phyloP scores from a whole-genome alignment of 2,888 invertebrate species.

The Limenitis camilla region DNA sequence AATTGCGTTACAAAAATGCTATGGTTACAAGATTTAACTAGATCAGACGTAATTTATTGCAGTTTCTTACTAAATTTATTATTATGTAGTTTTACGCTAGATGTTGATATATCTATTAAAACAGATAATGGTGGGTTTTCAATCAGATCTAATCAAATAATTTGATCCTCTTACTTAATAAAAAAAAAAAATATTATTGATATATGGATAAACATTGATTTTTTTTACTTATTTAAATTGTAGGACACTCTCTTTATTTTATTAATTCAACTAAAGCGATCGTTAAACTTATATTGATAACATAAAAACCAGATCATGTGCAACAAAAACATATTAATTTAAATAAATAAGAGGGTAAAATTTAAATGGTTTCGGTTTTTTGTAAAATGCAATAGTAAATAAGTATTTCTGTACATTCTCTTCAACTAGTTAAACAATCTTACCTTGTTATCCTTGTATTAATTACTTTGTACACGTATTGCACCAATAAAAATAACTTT shows the following conservation, averaged over 20 bases:
- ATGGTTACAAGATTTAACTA: neutral
- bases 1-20: constrained; percentile 3
- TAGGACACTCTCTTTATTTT: too few relatives aligned
- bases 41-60: constrained; percentile 1
- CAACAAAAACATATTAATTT: too few relatives aligned
- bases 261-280: too few relatives aligned
- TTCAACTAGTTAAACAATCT: neutral
- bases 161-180: too few relatives aligned
- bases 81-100: neutral
- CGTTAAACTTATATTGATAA: too few relatives aligned
- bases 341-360: too few relatives aligned
- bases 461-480: constrained; percentile 3
- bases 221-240: too few relatives aligned
- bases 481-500: constrained; percentile 6
- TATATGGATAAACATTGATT: too few relatives aligned
- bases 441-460: constrained; percentile 12
- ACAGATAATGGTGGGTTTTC: constrained; percentile 1
- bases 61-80: constrained; percentile 2
- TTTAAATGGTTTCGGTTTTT: too few relatives aligned
- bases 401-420: neutral
- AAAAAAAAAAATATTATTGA: too few relatives aligned
- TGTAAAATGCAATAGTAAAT: too few relatives aligned
- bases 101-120: constrained; percentile 1
- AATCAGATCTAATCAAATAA: constrained; percentile 1
- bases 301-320: too few relatives aligned